Conservation (phyloP, 1,140 invertebrate genomes). For the Piezodorus guildinii region DNA sequence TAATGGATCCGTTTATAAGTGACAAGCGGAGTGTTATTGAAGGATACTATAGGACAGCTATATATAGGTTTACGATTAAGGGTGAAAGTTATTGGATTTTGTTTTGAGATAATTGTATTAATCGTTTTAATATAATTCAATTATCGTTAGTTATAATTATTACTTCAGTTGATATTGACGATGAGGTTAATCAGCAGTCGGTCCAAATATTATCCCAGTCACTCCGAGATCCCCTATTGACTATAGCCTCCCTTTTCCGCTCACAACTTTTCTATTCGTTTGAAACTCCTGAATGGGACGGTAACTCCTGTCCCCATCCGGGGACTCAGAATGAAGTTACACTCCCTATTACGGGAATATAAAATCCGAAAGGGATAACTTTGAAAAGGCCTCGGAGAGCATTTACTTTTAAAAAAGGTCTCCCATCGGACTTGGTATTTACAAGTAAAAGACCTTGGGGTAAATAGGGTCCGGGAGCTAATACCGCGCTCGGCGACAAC, state of each 20-base stretch:
- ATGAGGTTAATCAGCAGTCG: too few relatives aligned
- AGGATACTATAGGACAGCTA: too few relatives aligned
- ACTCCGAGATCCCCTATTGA: background rate
- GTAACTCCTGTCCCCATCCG: conserved; percentile 2
- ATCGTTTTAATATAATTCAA: too few relatives aligned
- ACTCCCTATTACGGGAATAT: conserved; percentile 3
- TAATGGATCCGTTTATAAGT: too few relatives aligned
- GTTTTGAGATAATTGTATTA: too few relatives aligned
- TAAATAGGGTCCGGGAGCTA: background rate
- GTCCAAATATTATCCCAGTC: too few relatives aligned
- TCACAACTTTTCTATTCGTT: background rate
- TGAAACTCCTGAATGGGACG: background rate
- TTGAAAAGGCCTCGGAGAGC: background rate
- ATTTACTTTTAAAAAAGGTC: background rate
- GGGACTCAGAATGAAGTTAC: conserved; percentile 2
- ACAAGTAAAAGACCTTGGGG: conserved; percentile 5
- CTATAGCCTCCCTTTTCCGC: background rate
- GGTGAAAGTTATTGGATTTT: too few relatives aligned
- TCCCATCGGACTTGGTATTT: background rate
- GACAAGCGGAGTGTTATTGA: too few relatives aligned
- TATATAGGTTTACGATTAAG: too few relatives aligned
- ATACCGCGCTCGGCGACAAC: conserved; percentile 8
- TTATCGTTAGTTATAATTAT: too few relatives aligned
- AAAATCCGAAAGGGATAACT: background rate
- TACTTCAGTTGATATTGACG: too few relatives aligned